Conservation (phyloP, 2,888 invertebrate species). For the Seladonia tumulorum region DNA sequence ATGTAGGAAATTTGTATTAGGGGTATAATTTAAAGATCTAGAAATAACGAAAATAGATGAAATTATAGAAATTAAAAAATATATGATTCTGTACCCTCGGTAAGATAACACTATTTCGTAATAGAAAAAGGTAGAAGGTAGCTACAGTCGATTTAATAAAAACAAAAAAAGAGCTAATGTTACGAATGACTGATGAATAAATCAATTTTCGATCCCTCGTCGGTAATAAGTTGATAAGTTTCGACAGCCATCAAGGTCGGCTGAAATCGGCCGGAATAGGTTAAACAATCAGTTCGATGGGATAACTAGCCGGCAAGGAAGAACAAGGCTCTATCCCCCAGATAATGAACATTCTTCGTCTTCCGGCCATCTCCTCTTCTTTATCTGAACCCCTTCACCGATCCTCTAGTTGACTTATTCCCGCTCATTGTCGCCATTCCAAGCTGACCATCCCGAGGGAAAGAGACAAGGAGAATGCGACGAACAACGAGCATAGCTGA, state of each 20-base stretch:
- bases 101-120: neutral
- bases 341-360: slow-evolving; percentile 55
- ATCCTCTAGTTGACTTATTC: slow-evolving; percentile 67
- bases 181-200: neutral
- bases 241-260: neutral
- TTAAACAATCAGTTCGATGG: slow-evolving; percentile 28
- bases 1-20: too few relatives aligned
- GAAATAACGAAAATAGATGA: too few relatives aligned
- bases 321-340: slow-evolving; percentile 22
- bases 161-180: neutral
- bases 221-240: neutral
- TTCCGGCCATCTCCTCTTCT: slow-evolving; percentile 31
- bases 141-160: neutral
- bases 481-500: slow-evolving; percentile 31
- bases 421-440: slow-evolving; percentile 69
- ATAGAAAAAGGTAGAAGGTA: neutral
- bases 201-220: neutral
- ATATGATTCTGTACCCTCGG: too few relatives aligned
- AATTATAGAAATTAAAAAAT: too few relatives aligned
- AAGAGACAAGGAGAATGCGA: slow-evolving; percentile 42
- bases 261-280: slow-evolving; percentile 8
- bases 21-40: too few relatives aligned
- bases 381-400: slow-evolving; percentile 28
- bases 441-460: slow-evolving; percentile 44
- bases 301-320: slow-evolving; percentile 13